phyloP scores from a whole-genome alignment of 2,797 vertebrate genomes.

The Myripristis jacobus region DNA sequence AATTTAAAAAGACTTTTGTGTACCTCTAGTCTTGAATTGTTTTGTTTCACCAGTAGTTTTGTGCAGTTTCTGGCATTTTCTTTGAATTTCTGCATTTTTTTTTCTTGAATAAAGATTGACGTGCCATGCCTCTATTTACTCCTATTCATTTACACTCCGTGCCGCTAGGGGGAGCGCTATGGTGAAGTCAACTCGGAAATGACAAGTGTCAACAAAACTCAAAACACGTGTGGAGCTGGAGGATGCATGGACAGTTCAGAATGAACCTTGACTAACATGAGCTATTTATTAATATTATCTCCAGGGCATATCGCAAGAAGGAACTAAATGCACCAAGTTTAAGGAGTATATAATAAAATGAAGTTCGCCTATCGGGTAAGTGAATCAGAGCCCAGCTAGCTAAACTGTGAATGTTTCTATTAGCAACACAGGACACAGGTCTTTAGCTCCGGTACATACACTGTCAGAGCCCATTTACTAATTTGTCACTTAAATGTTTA shows the following conservation, averaged over 20 bases:
- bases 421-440: neutral
- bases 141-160: constrained; percentile 7
- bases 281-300: rapidly evolving
- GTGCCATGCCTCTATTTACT: neutral
- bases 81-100: too few relatives aligned
- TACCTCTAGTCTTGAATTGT: neutral
- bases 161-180: constrained; percentile 40
- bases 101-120: neutral
- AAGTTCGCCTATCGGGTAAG: constrained; percentile 86
- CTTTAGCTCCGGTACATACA: too few relatives aligned
- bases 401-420: neutral
- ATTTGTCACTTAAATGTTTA: too few relatives aligned
- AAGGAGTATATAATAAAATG: constrained; percentile 68
- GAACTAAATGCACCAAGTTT: neutral
- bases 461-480: constrained; percentile 21
- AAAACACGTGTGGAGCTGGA: constrained; percentile 52
- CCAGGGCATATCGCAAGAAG: rapidly evolving
- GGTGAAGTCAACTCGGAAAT: constrained; percentile 40
- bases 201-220: constrained; percentile 65
- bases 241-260: neutral
- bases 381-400: constrained; percentile 3
- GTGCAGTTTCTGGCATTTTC: neutral
- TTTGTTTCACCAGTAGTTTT: neutral
- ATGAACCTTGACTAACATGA: constrained; percentile 37
- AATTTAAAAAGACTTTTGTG: too few relatives aligned